Percentiles rank a stretch among this genome's conserved stretches.
These are phyloP conservation scores for Sympetrum striolatum DNA, from an alignment of 2,888 invertebrate genomes.

Conservation along the genomic window DNA sequence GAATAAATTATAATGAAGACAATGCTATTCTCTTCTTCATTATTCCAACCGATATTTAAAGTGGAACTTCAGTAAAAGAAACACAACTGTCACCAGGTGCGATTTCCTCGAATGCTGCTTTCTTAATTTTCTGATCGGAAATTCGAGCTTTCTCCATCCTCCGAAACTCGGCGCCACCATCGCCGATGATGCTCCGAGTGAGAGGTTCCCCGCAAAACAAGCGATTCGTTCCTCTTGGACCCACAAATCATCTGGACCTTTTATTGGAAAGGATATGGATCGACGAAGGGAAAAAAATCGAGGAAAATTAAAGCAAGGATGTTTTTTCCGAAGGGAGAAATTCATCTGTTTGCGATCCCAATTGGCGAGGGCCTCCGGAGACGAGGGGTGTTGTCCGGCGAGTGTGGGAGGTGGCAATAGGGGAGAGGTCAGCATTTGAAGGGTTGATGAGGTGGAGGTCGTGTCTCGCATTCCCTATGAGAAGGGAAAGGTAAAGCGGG, in stretches of 20 bases:
- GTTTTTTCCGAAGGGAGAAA: not conserved
- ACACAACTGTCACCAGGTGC: no score
- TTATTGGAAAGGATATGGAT: not conserved
- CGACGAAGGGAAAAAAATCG: not conserved
- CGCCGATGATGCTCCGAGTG: no score
- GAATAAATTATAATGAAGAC: no score
- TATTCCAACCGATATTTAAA: no score
- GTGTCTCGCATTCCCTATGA: slow-evolving; percentile 14
- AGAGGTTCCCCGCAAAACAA: not conserved
- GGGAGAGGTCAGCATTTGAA: not conserved
- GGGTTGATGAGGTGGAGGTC: slow-evolving; percentile 15
- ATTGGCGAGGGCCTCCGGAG: not conserved
- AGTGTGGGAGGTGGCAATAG: no score
- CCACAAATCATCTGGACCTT: not conserved
- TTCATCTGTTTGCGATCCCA: not conserved
- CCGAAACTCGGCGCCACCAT: not conserved
- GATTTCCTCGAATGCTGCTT: no score
- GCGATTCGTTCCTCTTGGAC: not conserved
- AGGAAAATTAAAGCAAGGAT: not conserved
- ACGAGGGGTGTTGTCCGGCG: not conserved
- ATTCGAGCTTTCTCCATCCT: no score
- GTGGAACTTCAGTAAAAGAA: no score
- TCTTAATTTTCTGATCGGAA: no score
- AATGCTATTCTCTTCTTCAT: no score
- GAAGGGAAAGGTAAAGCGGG: not conserved